These are phyloP conservation scores for Hemiscyllium ocellatum DNA, from an alignment of 2,113 vertebrate genomes.

Conservation along the genomic window DNA sequence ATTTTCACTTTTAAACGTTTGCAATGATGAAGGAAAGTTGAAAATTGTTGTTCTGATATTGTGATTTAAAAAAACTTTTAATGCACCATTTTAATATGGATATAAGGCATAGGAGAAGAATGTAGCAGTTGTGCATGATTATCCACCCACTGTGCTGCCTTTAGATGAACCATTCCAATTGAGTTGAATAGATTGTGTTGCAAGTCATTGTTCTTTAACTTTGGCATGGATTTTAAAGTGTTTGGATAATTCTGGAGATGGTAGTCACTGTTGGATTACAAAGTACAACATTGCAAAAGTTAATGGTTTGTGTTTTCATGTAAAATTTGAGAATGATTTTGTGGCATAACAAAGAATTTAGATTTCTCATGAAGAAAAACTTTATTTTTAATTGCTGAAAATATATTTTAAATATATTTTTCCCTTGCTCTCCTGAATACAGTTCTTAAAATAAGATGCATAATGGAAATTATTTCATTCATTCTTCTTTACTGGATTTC, in stretches of 20 bases:
- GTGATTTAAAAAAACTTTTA: not conserved
- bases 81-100: not conserved
- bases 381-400: not conserved
- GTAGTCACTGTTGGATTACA: not conserved
- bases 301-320: not conserved
- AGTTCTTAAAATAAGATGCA: not conserved
- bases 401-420: not conserved
- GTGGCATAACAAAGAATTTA: slow-evolving; percentile 1
- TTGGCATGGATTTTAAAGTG: slow-evolving; percentile 8
- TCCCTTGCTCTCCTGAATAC: slow-evolving; percentile 12
- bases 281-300: not conserved
- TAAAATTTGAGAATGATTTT: not conserved
- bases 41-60: not conserved
- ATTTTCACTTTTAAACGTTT: not conserved
- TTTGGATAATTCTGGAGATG: not conserved
- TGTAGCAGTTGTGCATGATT: not conserved
- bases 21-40: not conserved
- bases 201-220: not conserved
- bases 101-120: not conserved
- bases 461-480: not conserved
- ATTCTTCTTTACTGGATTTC: not conserved
- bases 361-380: not conserved
- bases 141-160: not conserved
- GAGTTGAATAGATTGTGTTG: slow-evolving; percentile 7
- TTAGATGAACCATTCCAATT: not conserved